Conservation (phyloP, 2,797 vertebrate species). For the Megalops cyprinoides region DNA sequence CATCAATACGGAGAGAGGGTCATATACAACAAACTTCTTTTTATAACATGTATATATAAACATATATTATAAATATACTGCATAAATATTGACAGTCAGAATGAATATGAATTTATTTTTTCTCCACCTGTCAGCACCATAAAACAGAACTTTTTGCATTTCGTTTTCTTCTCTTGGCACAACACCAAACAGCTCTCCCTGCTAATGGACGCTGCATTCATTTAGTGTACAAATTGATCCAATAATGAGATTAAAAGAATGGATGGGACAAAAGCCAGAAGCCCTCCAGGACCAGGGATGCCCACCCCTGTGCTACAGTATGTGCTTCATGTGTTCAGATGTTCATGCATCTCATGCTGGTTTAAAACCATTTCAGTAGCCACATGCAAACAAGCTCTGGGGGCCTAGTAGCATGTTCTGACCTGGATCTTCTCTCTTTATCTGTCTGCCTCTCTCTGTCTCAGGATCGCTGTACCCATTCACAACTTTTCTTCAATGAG, state of each 20-base stretch:
- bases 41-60: background rate
- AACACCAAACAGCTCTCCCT: background rate
- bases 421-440: background rate
- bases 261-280: too few relatives aligned
- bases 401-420: background rate
- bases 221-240: too few relatives aligned
- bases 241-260: too few relatives aligned
- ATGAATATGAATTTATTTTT: background rate
- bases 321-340: too few relatives aligned
- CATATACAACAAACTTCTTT: background rate
- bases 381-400: too few relatives aligned
- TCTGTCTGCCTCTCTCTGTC: conserved; percentile 18
- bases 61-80: background rate
- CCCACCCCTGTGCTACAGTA: too few relatives aligned
- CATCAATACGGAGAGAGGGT: background rate
- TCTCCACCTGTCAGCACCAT: background rate
- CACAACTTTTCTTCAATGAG: conserved; percentile 64
- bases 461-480: conserved; percentile 68
- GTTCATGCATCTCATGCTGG: too few relatives aligned
- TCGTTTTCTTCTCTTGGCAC: background rate
- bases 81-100: too few relatives aligned
- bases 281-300: too few relatives aligned
- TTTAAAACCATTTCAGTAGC: too few relatives aligned
- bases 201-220: background rate
- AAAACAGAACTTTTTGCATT: background rate